Base-by-base conservation (phyloP, 2,888 invertebrate species). In the Anthophora plumipes region DNA sequence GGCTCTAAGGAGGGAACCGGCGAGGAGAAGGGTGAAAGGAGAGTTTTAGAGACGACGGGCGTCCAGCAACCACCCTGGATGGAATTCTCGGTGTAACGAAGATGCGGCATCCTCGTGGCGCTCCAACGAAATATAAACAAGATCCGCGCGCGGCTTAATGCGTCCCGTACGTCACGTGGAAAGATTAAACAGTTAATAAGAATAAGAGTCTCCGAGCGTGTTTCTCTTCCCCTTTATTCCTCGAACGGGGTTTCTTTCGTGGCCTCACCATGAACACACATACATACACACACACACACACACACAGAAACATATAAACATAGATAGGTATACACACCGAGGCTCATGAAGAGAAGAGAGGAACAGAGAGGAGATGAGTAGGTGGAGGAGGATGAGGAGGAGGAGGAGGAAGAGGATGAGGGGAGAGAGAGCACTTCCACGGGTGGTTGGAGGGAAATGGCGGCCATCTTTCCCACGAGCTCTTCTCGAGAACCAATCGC, bases 181-280 rank as follows among this genome's bases (percentile, higher is more conserved):
- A 93, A 93, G 93, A 93, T 93, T 93, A 93, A 93, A 93, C 93
- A 93, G 93, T 93, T 93, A 93, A 93, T 93, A 93, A 93, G 93
- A 93, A 93, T 93, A 93, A 93, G 93, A 93, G 93, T 93, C 93
- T 90, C 91, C 88, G 88, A 86, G 83, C 72, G 80, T 61, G 55
- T 68, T 68, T 68, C 73, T 88, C 86, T 88, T 85, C 83, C 89
- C 89, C 90, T 88, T 90, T 88, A 87, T 89, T 90, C 88, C 86
- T 79, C 89, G 90, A 89, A 89, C 85, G 85, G 88, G 85, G 89
- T 92, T 92, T 90, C 90, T 90, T 91, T 91, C 89, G 90, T 84
- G 89, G 88, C 86, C 85, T 84, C 83, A 83, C 82, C 73, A 81
- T 31, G 31, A 31, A 31, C 31, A 31, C 31, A 31, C 31, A 31